Conservation (phyloP, 1,140 invertebrate species). For the Macrobrachium rosenbergii region DNA sequence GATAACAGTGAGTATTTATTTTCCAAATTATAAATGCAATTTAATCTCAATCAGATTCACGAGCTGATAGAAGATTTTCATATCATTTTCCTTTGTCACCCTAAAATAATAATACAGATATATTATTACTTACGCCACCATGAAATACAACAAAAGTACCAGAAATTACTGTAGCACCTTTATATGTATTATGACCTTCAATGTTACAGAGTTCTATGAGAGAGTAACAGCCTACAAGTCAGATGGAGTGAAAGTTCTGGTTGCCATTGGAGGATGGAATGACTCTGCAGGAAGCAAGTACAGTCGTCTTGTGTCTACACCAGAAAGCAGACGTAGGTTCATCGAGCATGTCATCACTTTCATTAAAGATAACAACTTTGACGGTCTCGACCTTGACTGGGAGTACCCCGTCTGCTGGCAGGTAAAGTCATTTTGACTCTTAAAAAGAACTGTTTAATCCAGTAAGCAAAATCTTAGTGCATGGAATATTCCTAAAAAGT, state of each 20-base stretch:
- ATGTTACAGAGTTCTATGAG: slow-evolving; percentile 74
- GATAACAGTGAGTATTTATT: slow-evolving; percentile 78
- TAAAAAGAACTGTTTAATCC: neutral
- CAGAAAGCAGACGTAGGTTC: slow-evolving; percentile 72
- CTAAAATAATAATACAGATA: no score
- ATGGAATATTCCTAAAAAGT: neutral
- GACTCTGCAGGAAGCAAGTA: slow-evolving; percentile 77
- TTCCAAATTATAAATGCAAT: neutral
- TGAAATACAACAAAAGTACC: neutral
- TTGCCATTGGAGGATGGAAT: slow-evolving; percentile 79
- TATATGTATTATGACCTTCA: neutral
- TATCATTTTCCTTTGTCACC: neutral
- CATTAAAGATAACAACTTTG: slow-evolving; percentile 75
- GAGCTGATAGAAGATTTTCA: neutral
- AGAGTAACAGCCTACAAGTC: slow-evolving; percentile 75
- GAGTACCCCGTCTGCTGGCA: slow-evolving; percentile 82
- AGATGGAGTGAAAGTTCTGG: slow-evolving; percentile 75
- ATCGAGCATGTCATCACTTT: slow-evolving; percentile 74
- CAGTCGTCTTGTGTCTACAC: slow-evolving; percentile 74
- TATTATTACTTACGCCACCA: neutral
- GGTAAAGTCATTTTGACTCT: slow-evolving; percentile 69
- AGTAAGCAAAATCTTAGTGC: no score
- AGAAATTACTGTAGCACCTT: neutral
- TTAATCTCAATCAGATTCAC: neutral
- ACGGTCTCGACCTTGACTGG: slow-evolving; percentile 78